A percentile compares a stretch with the other conserved stretches of the same genome.
These are phyloP conservation scores for Pygoscelis antarcticus DNA, from an alignment of 2,113 vertebrate genomes.

Conservation along the genomic window DNA sequence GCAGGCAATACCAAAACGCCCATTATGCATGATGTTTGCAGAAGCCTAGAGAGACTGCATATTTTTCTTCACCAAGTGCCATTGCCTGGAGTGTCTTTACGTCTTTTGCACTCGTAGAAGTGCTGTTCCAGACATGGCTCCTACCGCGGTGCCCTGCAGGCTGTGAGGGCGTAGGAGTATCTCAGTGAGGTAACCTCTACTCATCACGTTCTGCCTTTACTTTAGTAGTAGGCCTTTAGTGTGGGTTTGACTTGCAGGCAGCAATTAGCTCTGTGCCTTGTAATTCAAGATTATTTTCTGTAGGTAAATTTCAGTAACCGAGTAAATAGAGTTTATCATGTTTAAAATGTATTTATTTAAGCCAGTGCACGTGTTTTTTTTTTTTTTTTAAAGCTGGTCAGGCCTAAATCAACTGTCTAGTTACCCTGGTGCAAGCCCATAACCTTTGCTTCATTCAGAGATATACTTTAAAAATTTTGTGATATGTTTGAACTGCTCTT, in stretches of 20 bases:
- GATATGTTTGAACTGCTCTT: slow-evolving; percentile 2
- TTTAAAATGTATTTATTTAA: slow-evolving; percentile 62
- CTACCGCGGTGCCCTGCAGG: background rate
- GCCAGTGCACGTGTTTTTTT: background rate
- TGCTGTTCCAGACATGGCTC: background rate
- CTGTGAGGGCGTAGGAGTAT: background rate
- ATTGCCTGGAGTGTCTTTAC: background rate
- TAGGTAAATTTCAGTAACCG: slow-evolving; percentile 47
- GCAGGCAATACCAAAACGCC: background rate
- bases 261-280: slow-evolving; percentile 59
- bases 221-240: background rate
- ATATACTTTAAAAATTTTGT: background rate
- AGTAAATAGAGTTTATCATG: slow-evolving; percentile 39
- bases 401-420: background rate
- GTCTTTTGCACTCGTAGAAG: background rate
- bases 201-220: background rate
- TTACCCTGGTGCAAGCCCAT: background rate
- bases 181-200: background rate
- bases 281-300: slow-evolving; percentile 18
- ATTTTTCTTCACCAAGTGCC: slow-evolving; percentile 44
- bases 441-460: slow-evolving; percentile 43
- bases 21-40: background rate
- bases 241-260: slow-evolving; percentile 1
- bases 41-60: background rate
- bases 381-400: background rate